These are phyloP conservation scores for Formicarius rufipectus DNA, from an alignment of 2,113 vertebrate species.

Conservation along the genomic window DNA sequence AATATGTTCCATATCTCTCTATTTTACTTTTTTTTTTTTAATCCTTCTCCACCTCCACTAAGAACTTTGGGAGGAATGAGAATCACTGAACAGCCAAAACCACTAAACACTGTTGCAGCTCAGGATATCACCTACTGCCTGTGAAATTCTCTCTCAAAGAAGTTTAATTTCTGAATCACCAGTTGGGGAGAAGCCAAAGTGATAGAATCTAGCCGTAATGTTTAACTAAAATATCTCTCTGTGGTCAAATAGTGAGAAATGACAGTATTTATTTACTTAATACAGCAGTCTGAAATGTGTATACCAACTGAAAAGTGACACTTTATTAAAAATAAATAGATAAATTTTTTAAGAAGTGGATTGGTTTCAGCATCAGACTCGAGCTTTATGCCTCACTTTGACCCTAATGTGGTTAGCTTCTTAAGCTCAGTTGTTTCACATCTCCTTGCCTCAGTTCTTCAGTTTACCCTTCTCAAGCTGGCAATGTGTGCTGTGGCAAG, in stretches of 20 bases:
- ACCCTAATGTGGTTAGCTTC: not conserved
- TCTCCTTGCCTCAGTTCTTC: not conserved
- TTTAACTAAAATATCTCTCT: not conserved
- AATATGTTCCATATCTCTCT: not conserved
- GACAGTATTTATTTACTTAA: not conserved
- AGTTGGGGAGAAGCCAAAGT: not conserved
- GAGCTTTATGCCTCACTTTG: not conserved
- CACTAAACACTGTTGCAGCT: not conserved
- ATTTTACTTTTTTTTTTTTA: not conserved
- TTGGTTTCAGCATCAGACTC: not conserved
- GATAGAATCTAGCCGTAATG: not conserved
- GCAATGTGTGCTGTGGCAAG: not conserved
- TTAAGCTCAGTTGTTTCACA: not conserved
- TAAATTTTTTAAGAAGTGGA: not conserved
- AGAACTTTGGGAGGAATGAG: not conserved
- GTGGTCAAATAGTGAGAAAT: not conserved
- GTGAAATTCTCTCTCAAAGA: not conserved
- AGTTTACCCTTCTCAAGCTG: not conserved
- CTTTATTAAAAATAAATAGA: not conserved
- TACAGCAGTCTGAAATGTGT: not conserved
- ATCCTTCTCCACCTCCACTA: not conserved
- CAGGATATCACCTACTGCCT: not conserved
- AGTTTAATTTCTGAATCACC: not conserved
- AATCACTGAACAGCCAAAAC: not conserved
- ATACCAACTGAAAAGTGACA: not conserved